Conservation (phyloP, 2,113 vertebrate species). For the Narcine bancroftii region DNA sequence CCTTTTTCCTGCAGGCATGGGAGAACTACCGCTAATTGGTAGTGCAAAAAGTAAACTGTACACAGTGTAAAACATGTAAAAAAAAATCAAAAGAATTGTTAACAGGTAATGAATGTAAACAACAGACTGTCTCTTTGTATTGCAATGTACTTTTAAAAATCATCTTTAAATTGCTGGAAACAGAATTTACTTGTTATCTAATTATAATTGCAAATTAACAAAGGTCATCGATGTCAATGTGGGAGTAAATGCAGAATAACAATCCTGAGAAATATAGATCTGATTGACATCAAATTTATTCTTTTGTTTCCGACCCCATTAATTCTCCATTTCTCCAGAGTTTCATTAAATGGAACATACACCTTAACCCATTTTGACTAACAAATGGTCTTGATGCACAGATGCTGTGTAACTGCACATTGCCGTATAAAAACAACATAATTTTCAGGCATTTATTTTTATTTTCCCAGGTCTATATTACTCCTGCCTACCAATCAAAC, state of each 20-base stretch:
- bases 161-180: constrained; percentile 5
- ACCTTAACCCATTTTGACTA: neutral
- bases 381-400: neutral
- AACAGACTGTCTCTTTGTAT: no score
- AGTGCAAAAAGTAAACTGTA: no score
- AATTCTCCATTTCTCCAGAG: neutral
- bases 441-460: neutral
- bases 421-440: neutral
- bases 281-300: neutral
- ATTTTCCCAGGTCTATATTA: neutral
- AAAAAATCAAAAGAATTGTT: no score
- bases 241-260: neutral
- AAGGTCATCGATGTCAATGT: neutral
- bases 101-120: no score
- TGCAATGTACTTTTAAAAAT: neutral
- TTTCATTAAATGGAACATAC: neutral
- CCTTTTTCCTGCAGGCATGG: no score
- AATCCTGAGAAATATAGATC: neutral
- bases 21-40: no score
- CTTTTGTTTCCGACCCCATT: neutral
- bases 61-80: no score
- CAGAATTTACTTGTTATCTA: neutral
- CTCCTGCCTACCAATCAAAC: neutral
- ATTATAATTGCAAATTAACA: neutral
- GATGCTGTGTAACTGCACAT: neutral